phyloP scores from a whole-genome alignment of 2,888 invertebrate genomes.

The Cataglyphis cursor region DNA sequence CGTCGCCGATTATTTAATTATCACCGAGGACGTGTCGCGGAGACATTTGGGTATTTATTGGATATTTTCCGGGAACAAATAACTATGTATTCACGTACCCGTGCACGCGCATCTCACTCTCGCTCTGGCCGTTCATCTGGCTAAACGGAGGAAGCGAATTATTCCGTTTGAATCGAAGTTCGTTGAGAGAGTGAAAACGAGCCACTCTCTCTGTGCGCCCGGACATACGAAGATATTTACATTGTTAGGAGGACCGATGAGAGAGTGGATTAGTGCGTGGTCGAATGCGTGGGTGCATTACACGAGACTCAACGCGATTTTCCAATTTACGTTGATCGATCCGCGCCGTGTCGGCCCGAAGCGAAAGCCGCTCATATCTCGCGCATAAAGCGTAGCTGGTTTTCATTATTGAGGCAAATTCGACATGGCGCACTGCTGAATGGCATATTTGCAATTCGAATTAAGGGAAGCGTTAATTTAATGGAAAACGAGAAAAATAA shows the following conservation, averaged over 20 bases:
- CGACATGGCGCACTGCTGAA: conserved; percentile 27
- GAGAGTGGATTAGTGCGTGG: conserved; percentile 66
- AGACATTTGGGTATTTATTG: not conserved
- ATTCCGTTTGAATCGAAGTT: conserved; percentile 74
- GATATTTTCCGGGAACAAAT: conserved; percentile 21
- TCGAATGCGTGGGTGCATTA: conserved; percentile 54
- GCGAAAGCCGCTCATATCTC: conserved; percentile 44
- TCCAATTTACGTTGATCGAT: conserved; percentile 60
- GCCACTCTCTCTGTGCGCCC: conserved; percentile 62
- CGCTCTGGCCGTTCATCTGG: not conserved
- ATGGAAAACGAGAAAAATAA: conserved; percentile 38
- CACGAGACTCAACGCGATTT: conserved; percentile 47
- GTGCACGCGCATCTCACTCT: not conserved
- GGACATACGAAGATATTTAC: conserved; percentile 72
- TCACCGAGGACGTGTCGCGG: not conserved
- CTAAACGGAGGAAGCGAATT: conserved; percentile 73
- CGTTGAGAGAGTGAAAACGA: conserved; percentile 71
- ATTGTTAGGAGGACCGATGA: conserved; percentile 58
- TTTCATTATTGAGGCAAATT: conserved; percentile 56
- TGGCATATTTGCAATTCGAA: conserved; percentile 53
- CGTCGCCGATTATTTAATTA: conserved; percentile 37
- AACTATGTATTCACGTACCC: conserved; percentile 30
- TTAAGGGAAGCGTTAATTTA: conserved; percentile 57
- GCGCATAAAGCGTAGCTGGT: conserved; percentile 51
- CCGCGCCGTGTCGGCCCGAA: conserved; percentile 49